Evolutionary conservation across 2,113 vertebrate species (phyloP).

Genomic region (Cercopithecus mona): DNA sequence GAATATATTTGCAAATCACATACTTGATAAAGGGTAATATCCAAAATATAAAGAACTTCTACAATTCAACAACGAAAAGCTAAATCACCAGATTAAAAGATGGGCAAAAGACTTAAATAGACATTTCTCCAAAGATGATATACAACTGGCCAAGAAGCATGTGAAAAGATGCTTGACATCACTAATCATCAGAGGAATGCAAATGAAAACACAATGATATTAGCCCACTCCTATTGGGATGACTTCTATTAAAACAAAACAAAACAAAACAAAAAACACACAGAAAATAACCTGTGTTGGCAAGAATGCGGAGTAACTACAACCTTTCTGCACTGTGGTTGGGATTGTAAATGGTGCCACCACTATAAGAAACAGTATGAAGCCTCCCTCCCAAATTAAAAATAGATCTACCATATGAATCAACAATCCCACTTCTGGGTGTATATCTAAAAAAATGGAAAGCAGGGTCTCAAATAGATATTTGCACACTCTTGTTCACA

Average conservation of each 20-base stretch:
- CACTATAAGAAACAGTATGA: neutral
- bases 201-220: neutral
- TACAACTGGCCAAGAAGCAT: neutral
- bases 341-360: neutral
- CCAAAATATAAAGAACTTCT: neutral
- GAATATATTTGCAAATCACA: neutral
- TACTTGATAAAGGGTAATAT: neutral
- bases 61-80: neutral
- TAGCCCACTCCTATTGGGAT: neutral
- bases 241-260: neutral
- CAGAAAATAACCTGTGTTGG: neutral
- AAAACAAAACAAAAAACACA: neutral
- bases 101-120: neutral
- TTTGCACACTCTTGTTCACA: neutral
- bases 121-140: neutral
- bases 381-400: neutral
- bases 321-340: neutral
- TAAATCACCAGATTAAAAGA: neutral
- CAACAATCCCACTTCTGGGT: neutral
- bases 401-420: neutral
- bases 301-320: neutral
- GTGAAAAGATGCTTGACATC: neutral
- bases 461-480: neutral
- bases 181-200: constrained; percentile 16
- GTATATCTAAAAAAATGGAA: neutral